phyloP scores from a whole-genome alignment of 1,140 invertebrate species.

The Apocrypta bakeri region DNA sequence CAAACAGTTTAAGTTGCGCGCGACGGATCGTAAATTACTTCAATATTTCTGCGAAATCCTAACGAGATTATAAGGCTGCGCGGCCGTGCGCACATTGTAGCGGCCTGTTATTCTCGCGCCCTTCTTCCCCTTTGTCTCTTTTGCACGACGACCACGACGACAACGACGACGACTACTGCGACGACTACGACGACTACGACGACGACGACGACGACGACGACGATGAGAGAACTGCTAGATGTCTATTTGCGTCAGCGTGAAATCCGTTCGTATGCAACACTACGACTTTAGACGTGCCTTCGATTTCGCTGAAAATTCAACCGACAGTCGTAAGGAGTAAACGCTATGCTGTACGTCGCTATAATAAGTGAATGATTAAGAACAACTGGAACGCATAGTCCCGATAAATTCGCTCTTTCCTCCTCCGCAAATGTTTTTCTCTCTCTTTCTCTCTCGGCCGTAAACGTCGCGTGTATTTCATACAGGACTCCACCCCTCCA shows the following conservation, averaged over 20 bases:
- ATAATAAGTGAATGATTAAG: neutral
- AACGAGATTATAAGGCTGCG: constrained; percentile 73
- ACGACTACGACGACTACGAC: too few relatives aligned
- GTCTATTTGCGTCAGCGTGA: neutral
- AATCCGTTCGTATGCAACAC: neutral
- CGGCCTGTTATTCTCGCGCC: constrained; percentile 46
- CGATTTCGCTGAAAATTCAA: neutral
- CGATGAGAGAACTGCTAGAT: neutral
- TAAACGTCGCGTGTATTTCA: constrained; percentile 76
- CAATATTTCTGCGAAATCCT: constrained; percentile 75
- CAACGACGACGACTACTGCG: too few relatives aligned
- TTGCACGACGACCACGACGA: neutral
- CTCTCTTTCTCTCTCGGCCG: constrained; percentile 59
- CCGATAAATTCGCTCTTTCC: constrained; percentile 32
- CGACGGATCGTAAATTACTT: constrained; percentile 73
- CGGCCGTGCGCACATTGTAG: constrained; percentile 59
- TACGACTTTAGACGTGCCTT: neutral
- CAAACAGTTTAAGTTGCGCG: constrained; percentile 68
- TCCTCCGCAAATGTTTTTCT: constrained; percentile 4
- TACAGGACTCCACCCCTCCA: constrained; percentile 72
- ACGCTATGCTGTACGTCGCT: too few relatives aligned
- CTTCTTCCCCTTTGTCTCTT: neutral
- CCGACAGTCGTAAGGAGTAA: neutral
- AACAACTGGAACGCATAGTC: neutral
- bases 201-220: too few relatives aligned